Conservation (phyloP, 1,140 invertebrate genomes). For the Listronotus oregonensis region DNA sequence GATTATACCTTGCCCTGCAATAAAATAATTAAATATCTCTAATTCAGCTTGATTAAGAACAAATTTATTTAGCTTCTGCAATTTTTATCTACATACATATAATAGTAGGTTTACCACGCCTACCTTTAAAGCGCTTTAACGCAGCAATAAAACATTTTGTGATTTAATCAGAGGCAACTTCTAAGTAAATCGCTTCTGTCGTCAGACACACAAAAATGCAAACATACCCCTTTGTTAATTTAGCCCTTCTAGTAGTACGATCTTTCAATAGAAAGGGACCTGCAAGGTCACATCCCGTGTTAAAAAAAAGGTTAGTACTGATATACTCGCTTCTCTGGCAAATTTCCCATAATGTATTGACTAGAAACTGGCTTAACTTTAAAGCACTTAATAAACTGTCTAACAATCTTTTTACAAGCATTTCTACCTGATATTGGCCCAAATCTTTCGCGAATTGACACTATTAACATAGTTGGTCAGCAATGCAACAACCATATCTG, state of each 20-base stretch:
- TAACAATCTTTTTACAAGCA: slow-evolving; percentile 7
- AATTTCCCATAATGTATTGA: slow-evolving; percentile 24
- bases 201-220: too few relatives aligned
- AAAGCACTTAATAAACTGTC: slow-evolving; percentile 19
- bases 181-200: too few relatives aligned
- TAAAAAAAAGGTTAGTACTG: slow-evolving; percentile 43
- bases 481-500: slow-evolving; percentile 44
- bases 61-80: too few relatives aligned
- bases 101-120: too few relatives aligned
- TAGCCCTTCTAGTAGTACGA: not conserved
- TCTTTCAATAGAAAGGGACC: slow-evolving; percentile 4
- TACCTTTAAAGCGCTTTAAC: too few relatives aligned
- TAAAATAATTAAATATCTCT: too few relatives aligned
- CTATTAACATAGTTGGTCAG: slow-evolving; percentile 40
- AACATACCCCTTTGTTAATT: not conserved
- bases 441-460: slow-evolving; percentile 29
- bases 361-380: slow-evolving; percentile 30
- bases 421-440: slow-evolving; percentile 37
- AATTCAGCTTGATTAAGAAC: too few relatives aligned
- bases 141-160: too few relatives aligned
- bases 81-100: not conserved
- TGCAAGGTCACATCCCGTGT: slow-evolving; percentile 1
- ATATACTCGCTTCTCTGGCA: slow-evolving; percentile 10
- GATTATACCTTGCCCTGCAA: too few relatives aligned
- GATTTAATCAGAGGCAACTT: too few relatives aligned